Evolutionary conservation across 2,113 vertebrate species (phyloP), one percentile per base, ranked within the genome.

Genomic region (Ptilorrhoa leucosticta): DNA sequence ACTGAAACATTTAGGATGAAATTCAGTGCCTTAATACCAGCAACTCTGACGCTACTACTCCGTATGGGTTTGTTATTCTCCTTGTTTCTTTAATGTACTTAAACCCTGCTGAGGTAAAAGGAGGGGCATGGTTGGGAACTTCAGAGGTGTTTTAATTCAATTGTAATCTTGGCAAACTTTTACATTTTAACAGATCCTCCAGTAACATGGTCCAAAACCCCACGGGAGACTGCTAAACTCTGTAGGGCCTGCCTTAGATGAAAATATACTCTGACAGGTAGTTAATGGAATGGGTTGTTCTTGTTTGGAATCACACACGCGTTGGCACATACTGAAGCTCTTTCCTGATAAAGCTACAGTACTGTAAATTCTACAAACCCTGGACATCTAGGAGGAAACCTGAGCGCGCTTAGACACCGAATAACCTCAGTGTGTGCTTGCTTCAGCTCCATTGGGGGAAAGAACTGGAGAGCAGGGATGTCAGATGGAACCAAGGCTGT

Each of bases 1-100:
- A 80, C 3, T 57, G 51, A 95, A 97, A 88, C 3, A 90, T 83
- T 60, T 17, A 69, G 71, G n/a, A 78, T 95, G 80, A 94, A 95
- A 68, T 81, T 87, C 60, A 39, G 63, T 18, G 50, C 66, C 71
- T 90, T 76, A 83, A 87, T 63, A 70, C 37, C 35, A 77, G 57
- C 50, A 75, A 54, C 50, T 89, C 75, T 87, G 51, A 82, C 44
- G 20, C 33, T 83, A 24, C 58, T 42, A 19, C 3, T 1, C 73
- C 60, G 22, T 44, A 57, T 44, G 42, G 48, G 12, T 71, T 86
- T 78, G 64, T 47, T 37, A 0, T 77, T 75, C 68, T 92, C 64
- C 42, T 71, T 75, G 20, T 64, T 93, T 83, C 79, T 91, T 84
- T 90, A 82, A 68, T 4, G 0, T 66, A 58, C 58, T 70, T 91